These are phyloP conservation scores for Conomelus anceps DNA, from an alignment of 2,888 invertebrate genomes.

Conservation along the genomic window DNA sequence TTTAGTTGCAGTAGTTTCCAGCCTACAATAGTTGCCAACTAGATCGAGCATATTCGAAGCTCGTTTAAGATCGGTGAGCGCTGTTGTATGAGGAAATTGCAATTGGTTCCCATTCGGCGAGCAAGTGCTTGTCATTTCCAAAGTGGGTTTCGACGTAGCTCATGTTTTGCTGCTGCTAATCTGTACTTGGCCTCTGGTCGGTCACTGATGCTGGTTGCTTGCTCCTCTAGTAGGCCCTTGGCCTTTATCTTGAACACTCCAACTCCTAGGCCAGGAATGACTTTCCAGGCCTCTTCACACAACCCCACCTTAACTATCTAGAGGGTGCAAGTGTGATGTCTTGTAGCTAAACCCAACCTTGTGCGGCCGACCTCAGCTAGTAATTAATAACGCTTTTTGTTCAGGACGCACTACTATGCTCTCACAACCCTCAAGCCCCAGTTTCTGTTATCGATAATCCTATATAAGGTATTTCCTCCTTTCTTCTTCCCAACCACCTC, in stretches of 20 bases:
- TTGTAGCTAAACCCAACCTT: background rate
- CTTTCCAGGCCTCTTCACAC: background rate
- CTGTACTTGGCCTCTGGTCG: no score
- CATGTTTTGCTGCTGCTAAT: no score
- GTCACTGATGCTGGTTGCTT: no score
- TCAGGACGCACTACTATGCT: background rate
- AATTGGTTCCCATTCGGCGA: no score
- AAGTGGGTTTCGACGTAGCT: background rate
- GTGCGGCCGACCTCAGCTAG: background rate
- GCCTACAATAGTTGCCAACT: no score
- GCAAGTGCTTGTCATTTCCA: no score
- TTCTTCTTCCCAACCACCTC: no score
- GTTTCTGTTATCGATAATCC: background rate
- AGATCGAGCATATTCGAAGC: no score
- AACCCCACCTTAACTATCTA: no score
- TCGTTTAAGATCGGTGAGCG: no score
- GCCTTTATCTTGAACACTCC: background rate
- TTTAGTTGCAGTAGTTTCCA: no score
- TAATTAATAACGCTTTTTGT: background rate
- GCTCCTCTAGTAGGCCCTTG: background rate
- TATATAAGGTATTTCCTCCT: background rate
- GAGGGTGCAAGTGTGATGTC: background rate
- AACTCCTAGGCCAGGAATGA: background rate
- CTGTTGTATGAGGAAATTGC: no score
- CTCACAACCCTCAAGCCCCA: background rate